Evolutionary conservation across 2,113 vertebrate genomes (phyloP).

Genomic region (Halcyon senegalensis): DNA sequence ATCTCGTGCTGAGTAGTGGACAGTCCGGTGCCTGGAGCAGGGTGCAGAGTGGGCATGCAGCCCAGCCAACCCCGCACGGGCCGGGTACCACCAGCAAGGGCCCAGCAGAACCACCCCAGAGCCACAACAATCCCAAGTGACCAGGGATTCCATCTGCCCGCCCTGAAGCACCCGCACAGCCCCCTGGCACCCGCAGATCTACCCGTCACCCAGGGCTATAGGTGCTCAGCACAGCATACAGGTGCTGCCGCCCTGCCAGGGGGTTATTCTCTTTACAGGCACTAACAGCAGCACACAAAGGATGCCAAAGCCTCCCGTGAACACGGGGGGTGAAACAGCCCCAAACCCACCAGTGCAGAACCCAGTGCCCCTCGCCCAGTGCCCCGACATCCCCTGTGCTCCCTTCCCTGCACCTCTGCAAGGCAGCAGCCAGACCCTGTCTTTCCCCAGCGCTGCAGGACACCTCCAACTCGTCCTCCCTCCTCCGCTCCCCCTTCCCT

Average conservation of each 20-base stretch:
- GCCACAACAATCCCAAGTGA: background rate
- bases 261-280: background rate
- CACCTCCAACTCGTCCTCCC: background rate
- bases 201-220: accelerated
- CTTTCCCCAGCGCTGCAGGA: background rate
- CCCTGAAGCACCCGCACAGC: background rate
- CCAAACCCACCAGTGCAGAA: background rate
- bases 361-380: background rate
- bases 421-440: background rate
- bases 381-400: background rate
- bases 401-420: background rate
- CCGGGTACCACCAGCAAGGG: background rate
- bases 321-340: background rate
- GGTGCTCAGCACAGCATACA: background rate
- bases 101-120: background rate
- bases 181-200: background rate
- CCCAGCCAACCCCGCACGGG: background rate
- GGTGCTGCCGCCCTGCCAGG: background rate
- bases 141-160: accelerated
- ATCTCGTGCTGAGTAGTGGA: background rate
- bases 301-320: background rate
- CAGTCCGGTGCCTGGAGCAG: background rate
- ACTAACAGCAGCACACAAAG: background rate
- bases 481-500: background rate
- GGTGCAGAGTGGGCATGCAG: background rate